phyloP scores from a whole-genome alignment of 2,113 vertebrate species.

The Isichthys henryi region DNA sequence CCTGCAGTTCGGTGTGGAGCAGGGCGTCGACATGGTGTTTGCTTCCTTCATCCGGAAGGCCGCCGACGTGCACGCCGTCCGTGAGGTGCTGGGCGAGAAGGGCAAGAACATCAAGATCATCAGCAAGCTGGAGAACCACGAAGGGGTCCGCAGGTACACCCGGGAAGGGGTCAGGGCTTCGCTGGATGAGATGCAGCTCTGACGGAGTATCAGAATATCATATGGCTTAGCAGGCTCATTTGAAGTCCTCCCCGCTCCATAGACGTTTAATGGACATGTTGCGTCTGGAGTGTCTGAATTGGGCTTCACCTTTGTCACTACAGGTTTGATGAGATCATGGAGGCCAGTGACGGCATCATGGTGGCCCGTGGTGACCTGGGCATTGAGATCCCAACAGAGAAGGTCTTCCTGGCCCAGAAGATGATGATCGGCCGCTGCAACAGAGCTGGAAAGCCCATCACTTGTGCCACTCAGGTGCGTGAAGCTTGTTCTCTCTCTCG shows the following conservation, averaged over 20 bases:
- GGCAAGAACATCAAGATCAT: conserved; percentile 96
- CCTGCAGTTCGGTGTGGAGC: conserved; percentile 86
- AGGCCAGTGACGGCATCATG: conserved; percentile 97
- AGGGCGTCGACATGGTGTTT: conserved; percentile 94
- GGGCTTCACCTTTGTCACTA: not conserved
- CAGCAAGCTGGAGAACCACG: conserved; percentile 98
- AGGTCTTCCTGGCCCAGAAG: conserved; percentile 95
- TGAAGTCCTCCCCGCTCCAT: not conserved
- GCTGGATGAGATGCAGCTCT: not conserved
- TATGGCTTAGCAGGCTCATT: not conserved
- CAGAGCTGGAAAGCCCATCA: conserved; percentile 87
- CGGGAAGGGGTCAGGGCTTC: not conserved
- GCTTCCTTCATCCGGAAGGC: conserved; percentile 97
- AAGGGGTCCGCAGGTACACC: conserved; percentile 84
- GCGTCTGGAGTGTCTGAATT: not conserved
- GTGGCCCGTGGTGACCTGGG: conserved; percentile 94
- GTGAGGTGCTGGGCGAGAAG: conserved; percentile 85
- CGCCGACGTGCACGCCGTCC: conserved; percentile 81
- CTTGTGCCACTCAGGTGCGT: conserved; percentile 90
- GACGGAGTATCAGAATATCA: not conserved
- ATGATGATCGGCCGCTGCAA: conserved; percentile 98
- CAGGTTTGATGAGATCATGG: conserved; percentile 96
- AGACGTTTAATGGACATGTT: not conserved
- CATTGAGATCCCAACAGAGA: conserved; percentile 95
- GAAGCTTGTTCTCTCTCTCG: not conserved